Percentiles rank a stretch among this genome's conserved stretches.
Evolutionary conservation across 1,140 invertebrate species (phyloP).

Genomic region (Zaprionus ornatus): DNA sequence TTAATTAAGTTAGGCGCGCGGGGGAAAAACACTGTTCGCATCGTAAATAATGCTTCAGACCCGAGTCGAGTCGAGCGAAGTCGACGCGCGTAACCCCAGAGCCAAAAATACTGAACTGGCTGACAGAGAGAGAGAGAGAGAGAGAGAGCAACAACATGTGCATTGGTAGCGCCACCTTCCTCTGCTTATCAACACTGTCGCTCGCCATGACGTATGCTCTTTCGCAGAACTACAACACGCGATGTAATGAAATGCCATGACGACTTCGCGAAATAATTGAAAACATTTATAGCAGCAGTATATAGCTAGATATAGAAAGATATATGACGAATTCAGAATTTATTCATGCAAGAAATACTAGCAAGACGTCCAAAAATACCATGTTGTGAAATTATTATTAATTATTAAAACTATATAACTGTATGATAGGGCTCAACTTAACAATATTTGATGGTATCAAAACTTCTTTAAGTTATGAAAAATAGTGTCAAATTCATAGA

Average conservation of each 20-base stretch:
- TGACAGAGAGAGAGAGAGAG: constrained; percentile 1
- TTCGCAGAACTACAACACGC: background rate
- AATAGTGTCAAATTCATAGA: no score
- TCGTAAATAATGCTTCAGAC: constrained; percentile 55
- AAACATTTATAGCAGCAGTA: no score
- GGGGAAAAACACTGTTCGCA: constrained; percentile 29
- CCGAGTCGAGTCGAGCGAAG: background rate
- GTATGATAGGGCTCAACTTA: no score
- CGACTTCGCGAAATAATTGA: background rate
- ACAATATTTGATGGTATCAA: no score
- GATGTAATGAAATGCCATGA: background rate
- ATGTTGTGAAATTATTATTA: no score
- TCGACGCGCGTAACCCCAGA: background rate
- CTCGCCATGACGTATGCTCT: constrained; percentile 37
- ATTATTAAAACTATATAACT: no score
- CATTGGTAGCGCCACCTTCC: constrained; percentile 36
- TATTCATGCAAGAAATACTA: no score
- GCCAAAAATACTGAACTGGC: constrained; percentile 34
- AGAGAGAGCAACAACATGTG: constrained; percentile 18
- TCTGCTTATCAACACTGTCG: constrained; percentile 49
- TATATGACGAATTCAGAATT: no score
- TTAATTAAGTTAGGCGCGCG: constrained; percentile 72
- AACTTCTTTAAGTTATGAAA: no score
- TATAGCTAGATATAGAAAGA: no score
- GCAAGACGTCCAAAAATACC: no score